phyloP scores from a whole-genome alignment of 2,113 vertebrate genomes.

The Sterrhoptilus dennistouni region DNA sequence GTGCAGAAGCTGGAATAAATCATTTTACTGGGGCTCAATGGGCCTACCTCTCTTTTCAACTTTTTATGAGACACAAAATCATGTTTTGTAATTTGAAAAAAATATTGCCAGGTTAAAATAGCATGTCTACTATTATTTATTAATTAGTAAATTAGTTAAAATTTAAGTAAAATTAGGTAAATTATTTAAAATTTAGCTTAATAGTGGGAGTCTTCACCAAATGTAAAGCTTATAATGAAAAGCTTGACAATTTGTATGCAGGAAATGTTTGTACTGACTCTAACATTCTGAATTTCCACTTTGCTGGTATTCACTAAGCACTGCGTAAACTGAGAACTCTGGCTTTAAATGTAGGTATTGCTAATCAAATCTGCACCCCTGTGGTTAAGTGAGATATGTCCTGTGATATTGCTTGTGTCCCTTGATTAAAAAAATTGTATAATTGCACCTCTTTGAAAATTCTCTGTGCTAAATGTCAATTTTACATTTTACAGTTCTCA shows the following conservation, averaged over 20 bases:
- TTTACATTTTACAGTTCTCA: neutral
- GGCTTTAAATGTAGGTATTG: neutral
- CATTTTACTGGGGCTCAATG: fast-evolving
- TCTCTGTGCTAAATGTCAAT: neutral
- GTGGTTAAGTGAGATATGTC: neutral
- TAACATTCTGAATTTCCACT: neutral
- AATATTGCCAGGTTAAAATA: neutral
- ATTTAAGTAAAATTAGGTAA: neutral
- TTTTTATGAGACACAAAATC: neutral
- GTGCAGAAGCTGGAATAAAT: neutral
- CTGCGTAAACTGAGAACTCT: neutral
- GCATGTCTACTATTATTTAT: neutral
- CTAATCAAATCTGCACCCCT: neutral
- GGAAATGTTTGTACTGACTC: neutral
- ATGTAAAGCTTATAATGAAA: neutral
- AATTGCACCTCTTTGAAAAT: neutral
- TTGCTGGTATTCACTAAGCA: neutral
- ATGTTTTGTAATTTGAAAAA: neutral
- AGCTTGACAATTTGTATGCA: neutral
- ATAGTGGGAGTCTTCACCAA: neutral
- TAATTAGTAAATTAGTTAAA: neutral
- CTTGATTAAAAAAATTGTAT: neutral
- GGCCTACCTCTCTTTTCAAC: neutral
- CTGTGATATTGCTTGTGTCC: neutral
- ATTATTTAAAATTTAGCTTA: neutral